phyloP scores from a whole-genome alignment of 2,797 vertebrate genomes.

The Xenentodon cancila region DNA sequence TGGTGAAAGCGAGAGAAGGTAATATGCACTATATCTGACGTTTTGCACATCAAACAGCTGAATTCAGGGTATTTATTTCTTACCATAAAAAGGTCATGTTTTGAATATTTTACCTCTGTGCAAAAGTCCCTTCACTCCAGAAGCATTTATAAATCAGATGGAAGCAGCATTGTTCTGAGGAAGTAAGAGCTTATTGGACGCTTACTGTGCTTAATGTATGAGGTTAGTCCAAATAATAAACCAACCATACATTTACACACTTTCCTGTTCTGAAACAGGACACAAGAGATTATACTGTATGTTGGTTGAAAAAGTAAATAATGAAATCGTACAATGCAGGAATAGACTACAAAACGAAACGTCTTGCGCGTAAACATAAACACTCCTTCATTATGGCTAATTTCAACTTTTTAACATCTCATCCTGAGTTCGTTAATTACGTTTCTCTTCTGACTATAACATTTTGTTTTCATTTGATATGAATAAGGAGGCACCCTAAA shows the following conservation, averaged over 20 bases:
- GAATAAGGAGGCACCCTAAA: neutral
- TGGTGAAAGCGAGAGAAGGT: no score
- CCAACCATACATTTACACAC: neutral
- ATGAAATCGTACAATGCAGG: no score
- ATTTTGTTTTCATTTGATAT: neutral
- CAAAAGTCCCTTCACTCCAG: constrained; percentile 23
- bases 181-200: neutral
- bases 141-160: neutral
- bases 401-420: no score
- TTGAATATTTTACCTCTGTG: constrained; percentile 43
- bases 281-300: neutral
- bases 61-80: neutral
- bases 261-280: neutral
- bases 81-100: constrained; percentile 17
- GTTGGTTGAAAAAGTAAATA: neutral
- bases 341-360: no score
- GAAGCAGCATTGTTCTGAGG: constrained; percentile 13
- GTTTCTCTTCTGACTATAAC: neutral
- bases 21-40: neutral
- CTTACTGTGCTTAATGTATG: neutral
- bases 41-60: neutral
- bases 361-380: no score
- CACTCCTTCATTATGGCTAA: neutral
- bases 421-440: neutral
- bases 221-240: neutral